Base-by-base conservation (phyloP, 2,113 vertebrate species). In the Balaeniceps rex region DNA sequence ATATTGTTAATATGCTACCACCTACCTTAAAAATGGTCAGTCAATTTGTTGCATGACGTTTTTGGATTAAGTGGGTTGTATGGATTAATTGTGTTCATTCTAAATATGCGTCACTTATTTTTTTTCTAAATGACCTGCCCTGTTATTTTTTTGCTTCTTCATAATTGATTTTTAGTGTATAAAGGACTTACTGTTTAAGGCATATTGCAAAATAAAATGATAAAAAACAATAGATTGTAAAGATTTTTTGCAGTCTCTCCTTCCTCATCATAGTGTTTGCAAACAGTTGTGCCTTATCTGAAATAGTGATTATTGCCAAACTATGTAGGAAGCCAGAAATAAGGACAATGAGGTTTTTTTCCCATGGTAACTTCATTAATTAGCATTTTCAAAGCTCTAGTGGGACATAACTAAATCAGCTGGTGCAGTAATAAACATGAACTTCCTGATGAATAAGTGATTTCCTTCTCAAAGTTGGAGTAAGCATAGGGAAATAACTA, bases 1-100 rank as follows among this genome's bases (percentile, higher is more conserved):
- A 36, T 83, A 90, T 78, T 42, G 87, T 91, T 95, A 94, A 92
- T 90, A 81, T 63, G 38, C 72, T 83, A 40, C 87, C 88, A 91
- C 52, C 36, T 81, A 25, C 75, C 82, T 95, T 91, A 90, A 89
- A 95, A 96, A 92, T 38, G 60, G 42, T 58, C 90, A 75, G 81
- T 93, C 96, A 86, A 86, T 97, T 87, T 89, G 44, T 46, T 87
- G 74, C 75, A 46, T 70, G 83, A 63, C 51, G 64, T 87, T 83
- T 96, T 96, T 94, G 26, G 60, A 88, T 87, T 86, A 92, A 95
- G 74, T 78, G 80, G 42, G 18, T 55, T 86, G 40, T 94, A 94
- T 91, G 74, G 87, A 97, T 97, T 95, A 92, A 92, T 94, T 89
- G 76, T 86, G 60, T 90, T 83, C 55, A 69, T 85, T 94, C 66